Evolutionary conservation across 1,140 invertebrate species (phyloP).

Genomic region (Habropoda laboriosa): DNA sequence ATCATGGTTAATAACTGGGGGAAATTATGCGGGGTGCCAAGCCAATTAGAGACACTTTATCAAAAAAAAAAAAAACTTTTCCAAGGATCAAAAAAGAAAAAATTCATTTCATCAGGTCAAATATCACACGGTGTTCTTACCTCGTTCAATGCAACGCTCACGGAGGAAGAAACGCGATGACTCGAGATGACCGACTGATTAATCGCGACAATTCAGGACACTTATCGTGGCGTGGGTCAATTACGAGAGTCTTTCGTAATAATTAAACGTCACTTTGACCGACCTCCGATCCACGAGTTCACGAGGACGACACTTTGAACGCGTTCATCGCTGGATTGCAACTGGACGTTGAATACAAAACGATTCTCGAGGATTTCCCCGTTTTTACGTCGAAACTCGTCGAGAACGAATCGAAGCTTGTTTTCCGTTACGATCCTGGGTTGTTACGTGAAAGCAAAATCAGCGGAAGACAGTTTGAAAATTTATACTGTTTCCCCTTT

Average conservation of each 20-base stretch:
- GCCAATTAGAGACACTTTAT: not conserved
- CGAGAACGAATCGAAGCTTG: not conserved
- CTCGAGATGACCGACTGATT: slow-evolving; percentile 17
- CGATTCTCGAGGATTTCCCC: not conserved
- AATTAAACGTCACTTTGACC: slow-evolving; percentile 44
- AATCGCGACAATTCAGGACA: slow-evolving; percentile 31
- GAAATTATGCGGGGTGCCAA: not conserved
- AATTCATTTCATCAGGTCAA: not conserved
- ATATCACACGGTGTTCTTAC: slow-evolving; percentile 27
- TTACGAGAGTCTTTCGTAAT: slow-evolving; percentile 37
- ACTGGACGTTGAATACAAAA: slow-evolving; percentile 6
- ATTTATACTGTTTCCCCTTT: slow-evolving; percentile 47
- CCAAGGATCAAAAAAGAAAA: not conserved
- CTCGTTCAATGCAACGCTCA: slow-evolving; percentile 4
- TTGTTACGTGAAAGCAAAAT: slow-evolving; percentile 16
- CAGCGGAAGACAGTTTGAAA: slow-evolving; percentile 27
- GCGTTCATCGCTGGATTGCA: slow-evolving; percentile 10
- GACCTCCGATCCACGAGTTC: slow-evolving; percentile 51
- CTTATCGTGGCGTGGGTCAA: slow-evolving; percentile 34
- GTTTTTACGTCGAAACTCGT: not conserved
- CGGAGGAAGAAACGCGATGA: slow-evolving; percentile 21
- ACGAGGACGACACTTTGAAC: slow-evolving; percentile 46
- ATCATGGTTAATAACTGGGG: slow-evolving; percentile 1
- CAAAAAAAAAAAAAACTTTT: not conserved
- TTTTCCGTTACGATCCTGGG: too few relatives aligned